A percentile compares a stretch with the other conserved stretches of the same genome.
Conservation (phyloP, 64 coral and sea anemone genomes). For the Montipora capricornis region DNA sequence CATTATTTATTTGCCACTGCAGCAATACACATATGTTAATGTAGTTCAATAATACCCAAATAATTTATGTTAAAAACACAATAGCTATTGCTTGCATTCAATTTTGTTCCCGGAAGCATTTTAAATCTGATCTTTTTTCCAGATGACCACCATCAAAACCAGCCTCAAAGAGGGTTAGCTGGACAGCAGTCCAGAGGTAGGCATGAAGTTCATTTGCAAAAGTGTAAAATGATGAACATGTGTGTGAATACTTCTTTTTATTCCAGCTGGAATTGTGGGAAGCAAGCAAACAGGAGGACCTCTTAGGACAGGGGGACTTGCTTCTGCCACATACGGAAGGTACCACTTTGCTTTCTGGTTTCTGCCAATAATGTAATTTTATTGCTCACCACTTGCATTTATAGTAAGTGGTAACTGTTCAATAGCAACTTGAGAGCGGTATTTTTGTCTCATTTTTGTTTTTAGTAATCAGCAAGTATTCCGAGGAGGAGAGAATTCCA, state of each 20-base stretch:
- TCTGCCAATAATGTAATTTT: not conserved
- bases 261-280: not conserved
- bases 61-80: no score
- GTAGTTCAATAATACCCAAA: no score
- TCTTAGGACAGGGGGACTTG: conserved; percentile 10
- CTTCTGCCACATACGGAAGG: conserved; percentile 44
- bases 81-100: no score
- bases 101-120: not conserved
- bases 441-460: not conserved
- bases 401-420: not conserved
- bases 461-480: conserved; percentile 78
- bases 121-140: not conserved
- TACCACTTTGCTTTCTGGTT: not conserved
- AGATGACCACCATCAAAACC: conserved; percentile 4
- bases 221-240: not conserved
- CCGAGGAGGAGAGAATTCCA: conserved; percentile 60
- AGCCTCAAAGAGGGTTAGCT: not conserved
- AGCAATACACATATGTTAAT: no score
- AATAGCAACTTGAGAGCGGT: not conserved
- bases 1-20: no score
- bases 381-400: not conserved
- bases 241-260: not conserved
- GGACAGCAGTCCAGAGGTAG: not conserved
- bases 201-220: not conserved
- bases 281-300: not conserved